phyloP scores from a whole-genome alignment of 1,140 invertebrate species.

The Drosophila gunungcola region DNA sequence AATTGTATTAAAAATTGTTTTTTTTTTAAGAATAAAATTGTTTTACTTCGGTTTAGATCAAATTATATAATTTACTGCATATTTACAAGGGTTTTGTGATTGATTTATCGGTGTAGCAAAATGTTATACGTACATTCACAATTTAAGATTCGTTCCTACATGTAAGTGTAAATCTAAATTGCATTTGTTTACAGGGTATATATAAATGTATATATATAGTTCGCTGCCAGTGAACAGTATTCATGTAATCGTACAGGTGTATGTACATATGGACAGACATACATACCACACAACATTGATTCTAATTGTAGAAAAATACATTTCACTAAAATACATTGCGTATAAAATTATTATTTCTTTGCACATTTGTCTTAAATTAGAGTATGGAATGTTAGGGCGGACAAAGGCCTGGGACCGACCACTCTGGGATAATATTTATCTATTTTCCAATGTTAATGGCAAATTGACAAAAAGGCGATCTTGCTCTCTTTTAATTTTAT shows the following conservation, averaged over 20 bases:
- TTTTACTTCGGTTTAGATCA: constrained; percentile 19
- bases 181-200: constrained; percentile 43
- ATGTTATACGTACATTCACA: constrained; percentile 58
- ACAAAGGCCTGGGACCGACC: constrained; percentile 47
- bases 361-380: constrained; percentile 65
- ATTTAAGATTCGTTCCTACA: constrained; percentile 22
- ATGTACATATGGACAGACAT: constrained; percentile 44
- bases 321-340: constrained; percentile 78
- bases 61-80: constrained; percentile 54
- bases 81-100: constrained; percentile 29
- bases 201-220: constrained; percentile 31
- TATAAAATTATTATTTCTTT: constrained; percentile 75
- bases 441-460: background rate
- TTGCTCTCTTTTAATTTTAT: no score
- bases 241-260: constrained; percentile 28
- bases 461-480: no score
- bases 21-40: background rate
- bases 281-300: constrained; percentile 41
- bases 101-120: constrained; percentile 59
- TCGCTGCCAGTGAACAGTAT: constrained; percentile 33
- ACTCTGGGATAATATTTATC: background rate
- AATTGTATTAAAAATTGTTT: background rate
- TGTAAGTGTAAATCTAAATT: constrained; percentile 32
- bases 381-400: constrained; percentile 37
- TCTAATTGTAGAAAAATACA: constrained; percentile 78